Evolutionary conservation across 2,797 vertebrate genomes (phyloP).

Genomic region (Enteromius trimaculatus): DNA sequence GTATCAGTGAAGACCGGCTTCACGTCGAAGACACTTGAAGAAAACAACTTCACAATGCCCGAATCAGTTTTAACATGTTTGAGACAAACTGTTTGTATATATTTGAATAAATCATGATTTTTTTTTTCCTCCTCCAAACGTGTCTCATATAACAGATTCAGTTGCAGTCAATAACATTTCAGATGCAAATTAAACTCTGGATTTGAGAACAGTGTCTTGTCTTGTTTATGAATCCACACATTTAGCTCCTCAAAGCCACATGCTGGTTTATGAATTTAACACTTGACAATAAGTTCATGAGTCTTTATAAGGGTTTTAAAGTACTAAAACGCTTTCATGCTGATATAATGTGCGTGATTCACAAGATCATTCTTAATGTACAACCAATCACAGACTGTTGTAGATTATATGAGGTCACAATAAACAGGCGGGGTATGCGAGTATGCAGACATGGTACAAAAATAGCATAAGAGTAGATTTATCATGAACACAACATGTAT

Average conservation of each 20-base stretch:
- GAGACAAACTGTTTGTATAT: slow-evolving; percentile 31
- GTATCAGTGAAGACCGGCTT: slow-evolving; percentile 65
- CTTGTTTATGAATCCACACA: neutral
- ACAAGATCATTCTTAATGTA: neutral
- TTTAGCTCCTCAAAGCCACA: neutral
- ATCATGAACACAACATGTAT: neutral
- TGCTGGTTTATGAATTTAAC: neutral
- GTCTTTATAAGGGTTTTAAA: neutral
- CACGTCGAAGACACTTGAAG: slow-evolving; percentile 6
- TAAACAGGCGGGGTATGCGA: neutral
- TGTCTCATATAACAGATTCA: neutral
- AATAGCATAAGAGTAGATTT: neutral
- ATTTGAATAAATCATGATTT: slow-evolving; percentile 28
- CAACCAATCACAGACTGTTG: too few species aligned
- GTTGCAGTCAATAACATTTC: neutral
- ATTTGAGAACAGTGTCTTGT: neutral
- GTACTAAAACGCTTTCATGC: neutral
- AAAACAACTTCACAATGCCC: slow-evolving; percentile 7
- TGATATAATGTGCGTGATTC: neutral
- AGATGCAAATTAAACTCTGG: slow-evolving; percentile 14
- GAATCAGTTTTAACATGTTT: slow-evolving; percentile 12
- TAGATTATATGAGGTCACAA: neutral
- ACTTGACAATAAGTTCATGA: neutral
- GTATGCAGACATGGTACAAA: neutral
- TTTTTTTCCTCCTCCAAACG: neutral